Evolutionary conservation across 2,888 invertebrate species (phyloP).

Genomic region (Criorhina ranunculi): DNA sequence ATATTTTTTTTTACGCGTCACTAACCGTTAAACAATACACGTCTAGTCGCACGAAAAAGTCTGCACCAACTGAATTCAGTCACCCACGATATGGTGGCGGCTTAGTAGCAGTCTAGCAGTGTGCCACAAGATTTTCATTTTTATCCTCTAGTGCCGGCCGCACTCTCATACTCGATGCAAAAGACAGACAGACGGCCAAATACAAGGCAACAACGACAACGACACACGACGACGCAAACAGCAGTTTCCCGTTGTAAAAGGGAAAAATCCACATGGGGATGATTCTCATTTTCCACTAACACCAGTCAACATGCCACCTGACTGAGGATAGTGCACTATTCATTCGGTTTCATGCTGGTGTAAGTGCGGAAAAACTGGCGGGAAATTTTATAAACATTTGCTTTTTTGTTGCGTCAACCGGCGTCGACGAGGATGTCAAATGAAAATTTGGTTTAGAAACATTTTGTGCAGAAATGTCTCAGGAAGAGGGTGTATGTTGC

Average conservation of each 20-base stretch:
- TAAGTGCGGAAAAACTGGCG: slow-evolving; percentile 65
- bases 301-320: slow-evolving; percentile 56
- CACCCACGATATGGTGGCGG: slow-evolving; percentile 75
- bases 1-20: slow-evolving; percentile 56
- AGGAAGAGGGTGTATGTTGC: slow-evolving; percentile 17
- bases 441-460: slow-evolving; percentile 1
- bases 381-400: slow-evolving; percentile 72
- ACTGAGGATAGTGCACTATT: slow-evolving; percentile 30
- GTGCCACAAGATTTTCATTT: slow-evolving; percentile 74
- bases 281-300: slow-evolving; percentile 58
- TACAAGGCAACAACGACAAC: slow-evolving; percentile 13
- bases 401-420: neutral
- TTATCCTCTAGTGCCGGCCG: slow-evolving; percentile 72
- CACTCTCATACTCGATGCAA: slow-evolving; percentile 48
- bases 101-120: slow-evolving; percentile 51
- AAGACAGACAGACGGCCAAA: slow-evolving; percentile 48
- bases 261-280: slow-evolving; percentile 56
- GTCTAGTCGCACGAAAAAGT: slow-evolving; percentile 76
- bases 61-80: slow-evolving; percentile 77
- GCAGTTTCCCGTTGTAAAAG: slow-evolving; percentile 63
- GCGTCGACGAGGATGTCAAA: neutral
- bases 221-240: slow-evolving; percentile 51
- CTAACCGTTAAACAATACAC: slow-evolving; percentile 68
- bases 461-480: slow-evolving; percentile 56
- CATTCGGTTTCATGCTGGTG: slow-evolving; percentile 17